Evolutionary conservation across 1,140 invertebrate genomes (phyloP).

Genomic region (Ericerus pela): DNA sequence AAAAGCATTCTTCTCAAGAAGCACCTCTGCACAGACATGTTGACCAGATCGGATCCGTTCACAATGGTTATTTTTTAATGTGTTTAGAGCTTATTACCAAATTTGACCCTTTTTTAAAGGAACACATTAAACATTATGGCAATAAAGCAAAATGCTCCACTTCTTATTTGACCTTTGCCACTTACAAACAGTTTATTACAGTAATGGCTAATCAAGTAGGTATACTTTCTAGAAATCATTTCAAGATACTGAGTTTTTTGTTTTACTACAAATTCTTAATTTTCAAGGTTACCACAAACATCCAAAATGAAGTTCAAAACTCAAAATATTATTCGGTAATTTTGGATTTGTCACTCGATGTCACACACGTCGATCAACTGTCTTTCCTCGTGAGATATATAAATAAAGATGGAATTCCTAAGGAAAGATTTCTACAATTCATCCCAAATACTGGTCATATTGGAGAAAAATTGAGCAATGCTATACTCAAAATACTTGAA

Average conservation of each 20-base stretch:
- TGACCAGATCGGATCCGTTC: too few relatives aligned
- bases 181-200: constrained; percentile 28
- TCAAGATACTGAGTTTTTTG: too few relatives aligned
- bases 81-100: constrained; percentile 27
- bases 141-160: constrained; percentile 26
- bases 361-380: constrained; percentile 29
- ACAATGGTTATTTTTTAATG: too few relatives aligned
- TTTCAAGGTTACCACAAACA: constrained; percentile 19
- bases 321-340: constrained; percentile 30
- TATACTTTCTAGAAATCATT: too few relatives aligned
- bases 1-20: too few relatives aligned
- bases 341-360: constrained; percentile 30
- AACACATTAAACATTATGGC: constrained; percentile 26
- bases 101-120: constrained; percentile 28
- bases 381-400: constrained; percentile 28
- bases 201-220: constrained; percentile 25
- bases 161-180: constrained; percentile 27
- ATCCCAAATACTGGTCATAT: constrained; percentile 16
- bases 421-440: constrained; percentile 18
- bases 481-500: constrained; percentile 17
- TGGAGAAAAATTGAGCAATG: constrained; percentile 9
- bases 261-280: too few relatives aligned
- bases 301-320: too few relatives aligned
- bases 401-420: constrained; percentile 5
- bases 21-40: too few relatives aligned